Percentiles rank a stretch among this genome's conserved stretches.
phyloP scores from a whole-genome alignment of 1,140 invertebrate genomes.

The Leptopilina clavipes region DNA sequence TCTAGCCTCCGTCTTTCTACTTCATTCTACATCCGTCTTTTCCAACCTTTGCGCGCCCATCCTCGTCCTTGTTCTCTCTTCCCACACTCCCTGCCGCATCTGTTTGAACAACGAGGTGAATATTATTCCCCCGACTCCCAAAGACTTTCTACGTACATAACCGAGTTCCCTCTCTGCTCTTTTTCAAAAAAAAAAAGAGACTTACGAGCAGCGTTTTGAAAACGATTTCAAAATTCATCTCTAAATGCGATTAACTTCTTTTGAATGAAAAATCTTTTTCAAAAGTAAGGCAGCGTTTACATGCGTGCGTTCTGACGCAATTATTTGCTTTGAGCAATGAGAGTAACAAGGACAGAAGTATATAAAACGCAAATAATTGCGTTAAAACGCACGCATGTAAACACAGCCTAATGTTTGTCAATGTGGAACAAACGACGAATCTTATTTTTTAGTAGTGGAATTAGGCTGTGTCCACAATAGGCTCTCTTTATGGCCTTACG shows the following conservation, averaged over 20 bases:
- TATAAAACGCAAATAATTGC: too few species aligned
- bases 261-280: not conserved
- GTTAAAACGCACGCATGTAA: too few species aligned
- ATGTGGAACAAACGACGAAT: too few species aligned
- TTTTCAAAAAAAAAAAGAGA: not conserved
- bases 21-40: constrained; percentile 9
- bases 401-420: too few species aligned
- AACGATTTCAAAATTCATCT: constrained; percentile 19
- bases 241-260: not conserved
- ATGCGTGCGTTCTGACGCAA: too few species aligned
- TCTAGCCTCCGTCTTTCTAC: constrained; percentile 12
- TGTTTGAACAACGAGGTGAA: constrained; percentile 55
- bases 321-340: too few species aligned
- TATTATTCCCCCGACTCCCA: constrained; percentile 49
- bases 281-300: not conserved
- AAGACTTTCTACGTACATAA: constrained; percentile 37
- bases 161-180: not conserved
- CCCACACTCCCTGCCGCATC: constrained; percentile 34
- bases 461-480: too few species aligned
- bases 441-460: too few species aligned
- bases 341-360: too few species aligned
- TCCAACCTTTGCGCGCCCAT: constrained; percentile 8
- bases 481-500: too few species aligned
- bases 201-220: constrained; percentile 5
- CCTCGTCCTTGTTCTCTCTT: constrained; percentile 36